These are phyloP conservation scores for Aplochiton taeniatus DNA, from an alignment of 2,797 vertebrate species.

Conservation along the genomic window DNA sequence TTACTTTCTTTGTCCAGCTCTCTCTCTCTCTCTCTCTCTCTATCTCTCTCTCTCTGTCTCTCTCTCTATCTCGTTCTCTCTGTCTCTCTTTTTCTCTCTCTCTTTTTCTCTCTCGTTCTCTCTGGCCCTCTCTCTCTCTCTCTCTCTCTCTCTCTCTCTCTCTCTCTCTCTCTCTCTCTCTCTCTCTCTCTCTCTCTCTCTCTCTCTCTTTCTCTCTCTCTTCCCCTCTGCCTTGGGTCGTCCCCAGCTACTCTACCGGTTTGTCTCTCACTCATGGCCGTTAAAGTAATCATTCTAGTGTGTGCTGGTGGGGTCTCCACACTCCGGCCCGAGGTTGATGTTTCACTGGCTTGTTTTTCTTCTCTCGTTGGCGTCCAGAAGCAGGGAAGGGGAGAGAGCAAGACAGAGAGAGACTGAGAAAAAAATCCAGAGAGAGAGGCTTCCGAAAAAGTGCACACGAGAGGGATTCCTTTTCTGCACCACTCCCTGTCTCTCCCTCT, in stretches of 20 bases:
- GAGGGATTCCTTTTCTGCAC: constrained; percentile 33
- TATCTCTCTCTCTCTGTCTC: background rate
- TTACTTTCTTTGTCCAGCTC: background rate
- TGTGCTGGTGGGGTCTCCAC: constrained; percentile 53
- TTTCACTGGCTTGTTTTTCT: constrained; percentile 66
- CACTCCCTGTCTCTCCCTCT: background rate
- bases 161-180: constrained; percentile 21
- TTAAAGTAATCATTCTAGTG: constrained; percentile 72
- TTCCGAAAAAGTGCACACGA: constrained; percentile 42
- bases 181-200: constrained; percentile 26
- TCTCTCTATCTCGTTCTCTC: no score
- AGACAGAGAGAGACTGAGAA: constrained; percentile 14
- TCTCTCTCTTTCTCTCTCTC: constrained; percentile 19
- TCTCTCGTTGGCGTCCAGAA: constrained; percentile 21
- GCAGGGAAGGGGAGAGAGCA: no score
- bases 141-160: constrained; percentile 20
- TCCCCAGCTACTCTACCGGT: constrained; percentile 45
- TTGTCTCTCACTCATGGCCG: constrained; percentile 56
- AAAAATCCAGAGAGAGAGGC: background rate
- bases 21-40: background rate
- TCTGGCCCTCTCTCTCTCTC: constrained; percentile 39
- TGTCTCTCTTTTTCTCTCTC: background rate
- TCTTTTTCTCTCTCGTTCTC: constrained; percentile 34
- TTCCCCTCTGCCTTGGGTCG: constrained; percentile 12
- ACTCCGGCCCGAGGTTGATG: constrained; percentile 57